Conservation (phyloP, 2,888 invertebrate species). For the Caenorhabditis plicata region DNA sequence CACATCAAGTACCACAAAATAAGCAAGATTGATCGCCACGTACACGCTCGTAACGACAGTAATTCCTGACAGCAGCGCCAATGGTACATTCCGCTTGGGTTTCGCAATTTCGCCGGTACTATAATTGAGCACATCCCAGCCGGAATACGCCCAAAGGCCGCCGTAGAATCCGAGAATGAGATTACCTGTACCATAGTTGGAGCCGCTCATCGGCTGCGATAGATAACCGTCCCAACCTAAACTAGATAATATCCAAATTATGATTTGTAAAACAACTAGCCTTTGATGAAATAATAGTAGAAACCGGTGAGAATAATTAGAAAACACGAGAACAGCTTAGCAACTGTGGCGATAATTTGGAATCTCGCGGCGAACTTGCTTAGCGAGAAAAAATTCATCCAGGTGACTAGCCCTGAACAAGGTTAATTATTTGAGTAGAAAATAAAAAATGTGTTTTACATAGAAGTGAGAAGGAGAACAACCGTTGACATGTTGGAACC, state of each 20-base stretch:
- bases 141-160: constrained; percentile 63
- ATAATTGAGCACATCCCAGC: constrained; percentile 64
- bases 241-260: not conserved
- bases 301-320: constrained; percentile 63
- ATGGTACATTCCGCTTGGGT: constrained; percentile 60
- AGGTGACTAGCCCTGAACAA: constrained; percentile 58
- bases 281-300: constrained; percentile 61
- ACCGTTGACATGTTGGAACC: constrained; percentile 56
- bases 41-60: constrained; percentile 55
- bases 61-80: constrained; percentile 59
- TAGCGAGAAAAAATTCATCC: constrained; percentile 65
- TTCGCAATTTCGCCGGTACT: constrained; percentile 59
- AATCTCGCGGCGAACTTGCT: constrained; percentile 62
- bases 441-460: constrained; percentile 26
- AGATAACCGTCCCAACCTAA: constrained; percentile 50
- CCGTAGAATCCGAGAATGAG: constrained; percentile 62
- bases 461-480: constrained; percentile 61
- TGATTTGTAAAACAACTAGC: constrained; percentile 14
- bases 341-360: constrained; percentile 63
- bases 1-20: constrained; percentile 64
- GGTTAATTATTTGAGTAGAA: not conserved
- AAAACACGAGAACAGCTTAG: constrained; percentile 57
- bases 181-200: constrained; percentile 52
- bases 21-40: constrained; percentile 61
- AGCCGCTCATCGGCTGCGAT: constrained; percentile 50